Evolutionary conservation across 2,888 invertebrate species (phyloP).

Genomic region (Odontomyia ornata): DNA sequence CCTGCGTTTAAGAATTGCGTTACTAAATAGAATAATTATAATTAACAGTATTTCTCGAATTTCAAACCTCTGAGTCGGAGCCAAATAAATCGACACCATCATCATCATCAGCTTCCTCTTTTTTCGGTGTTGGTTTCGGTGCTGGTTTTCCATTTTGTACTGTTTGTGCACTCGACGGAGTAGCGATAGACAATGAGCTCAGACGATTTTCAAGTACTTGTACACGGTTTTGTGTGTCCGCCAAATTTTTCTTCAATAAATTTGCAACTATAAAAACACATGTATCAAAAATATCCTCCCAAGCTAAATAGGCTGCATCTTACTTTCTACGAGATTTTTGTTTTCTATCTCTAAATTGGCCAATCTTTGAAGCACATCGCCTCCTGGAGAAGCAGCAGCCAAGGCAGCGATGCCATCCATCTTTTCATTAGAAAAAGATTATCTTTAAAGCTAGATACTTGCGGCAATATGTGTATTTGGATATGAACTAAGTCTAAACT

Average conservation of each 20-base stretch:
- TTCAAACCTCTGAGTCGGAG: conserved; percentile 75
- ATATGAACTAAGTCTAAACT: conserved; percentile 61
- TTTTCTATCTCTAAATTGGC: conserved; percentile 70
- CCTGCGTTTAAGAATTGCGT: conserved; percentile 52
- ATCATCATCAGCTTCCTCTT: conserved; percentile 68
- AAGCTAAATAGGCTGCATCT: conserved; percentile 19
- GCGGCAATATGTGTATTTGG: no score
- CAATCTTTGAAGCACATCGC: conserved; percentile 68
- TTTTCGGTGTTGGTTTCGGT: conserved; percentile 49
- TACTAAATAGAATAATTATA: neutral
- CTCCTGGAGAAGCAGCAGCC: conserved; percentile 62
- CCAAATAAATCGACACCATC: conserved; percentile 84
- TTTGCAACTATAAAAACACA: conserved; percentile 54
- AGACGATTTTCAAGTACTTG: conserved; percentile 56
- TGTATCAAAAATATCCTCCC: neutral
- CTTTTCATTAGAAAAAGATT: conserved; percentile 59
- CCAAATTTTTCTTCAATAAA: conserved; percentile 58
- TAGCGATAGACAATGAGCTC: conserved; percentile 33
- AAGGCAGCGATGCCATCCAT: conserved; percentile 73
- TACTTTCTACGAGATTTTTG: conserved; percentile 63
- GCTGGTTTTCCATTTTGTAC: conserved; percentile 49
- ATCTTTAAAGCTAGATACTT: neutral
- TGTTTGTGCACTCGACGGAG: conserved; percentile 45
- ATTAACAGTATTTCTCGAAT: neutral
- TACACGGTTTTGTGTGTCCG: conserved; percentile 60